Conservation (phyloP, 2,888 invertebrate genomes). For the Agonopterix subpropinquella region DNA sequence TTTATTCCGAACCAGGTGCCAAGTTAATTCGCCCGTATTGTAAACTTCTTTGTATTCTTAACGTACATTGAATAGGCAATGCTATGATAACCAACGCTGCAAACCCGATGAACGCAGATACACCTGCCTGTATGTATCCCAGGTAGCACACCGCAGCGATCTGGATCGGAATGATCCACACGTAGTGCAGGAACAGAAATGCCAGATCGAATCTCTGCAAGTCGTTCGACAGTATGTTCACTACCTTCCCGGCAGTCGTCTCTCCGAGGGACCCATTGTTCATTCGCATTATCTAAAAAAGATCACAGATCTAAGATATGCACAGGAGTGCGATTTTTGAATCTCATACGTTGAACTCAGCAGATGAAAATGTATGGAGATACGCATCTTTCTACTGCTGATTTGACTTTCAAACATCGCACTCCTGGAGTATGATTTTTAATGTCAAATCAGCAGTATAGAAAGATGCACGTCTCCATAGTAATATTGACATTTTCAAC, state of each 20-base stretch:
- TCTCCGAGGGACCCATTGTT: slow-evolving; percentile 80
- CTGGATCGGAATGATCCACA: slow-evolving; percentile 87
- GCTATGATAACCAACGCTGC: slow-evolving; percentile 79
- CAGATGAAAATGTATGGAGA: too few relatives aligned
- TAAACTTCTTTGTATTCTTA: not conserved
- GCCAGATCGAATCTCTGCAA: slow-evolving; percentile 89
- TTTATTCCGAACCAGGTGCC: too few relatives aligned
- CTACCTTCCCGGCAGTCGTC: slow-evolving; percentile 90
- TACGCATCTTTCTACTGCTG: too few relatives aligned
- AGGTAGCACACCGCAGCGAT: slow-evolving; percentile 80
- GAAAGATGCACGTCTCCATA: too few relatives aligned
- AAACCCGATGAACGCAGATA: slow-evolving; percentile 81
- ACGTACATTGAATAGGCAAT: slow-evolving; percentile 84
- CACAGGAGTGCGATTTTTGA: too few relatives aligned
- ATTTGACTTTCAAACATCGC: too few relatives aligned
- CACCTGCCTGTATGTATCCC: slow-evolving; percentile 80
- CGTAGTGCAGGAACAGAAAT: slow-evolving; percentile 83
- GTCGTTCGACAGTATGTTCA: slow-evolving; percentile 92
- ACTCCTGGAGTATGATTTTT: too few relatives aligned
- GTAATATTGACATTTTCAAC: too few relatives aligned
- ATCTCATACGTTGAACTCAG: too few relatives aligned
- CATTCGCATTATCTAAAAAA: slow-evolving; percentile 64
- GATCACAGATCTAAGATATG: too few relatives aligned
- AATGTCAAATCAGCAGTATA: too few relatives aligned
- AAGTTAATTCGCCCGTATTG: too few relatives aligned